Percentiles rank a stretch among this genome's conserved stretches.
These are phyloP conservation scores for Grallaria varia DNA, from an alignment of 2,113 vertebrate genomes.

Conservation along the genomic window DNA sequence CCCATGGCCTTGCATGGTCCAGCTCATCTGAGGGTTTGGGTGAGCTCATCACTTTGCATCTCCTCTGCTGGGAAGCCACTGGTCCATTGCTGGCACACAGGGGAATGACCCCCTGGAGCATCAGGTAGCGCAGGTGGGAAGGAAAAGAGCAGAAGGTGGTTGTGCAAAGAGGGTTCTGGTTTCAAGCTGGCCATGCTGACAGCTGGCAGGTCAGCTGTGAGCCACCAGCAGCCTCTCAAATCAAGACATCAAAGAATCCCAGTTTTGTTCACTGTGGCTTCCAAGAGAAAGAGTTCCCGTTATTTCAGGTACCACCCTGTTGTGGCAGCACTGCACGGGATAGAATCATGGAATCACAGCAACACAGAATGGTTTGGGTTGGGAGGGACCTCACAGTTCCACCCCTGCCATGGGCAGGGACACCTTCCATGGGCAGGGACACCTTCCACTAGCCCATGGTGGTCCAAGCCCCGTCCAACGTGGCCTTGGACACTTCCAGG, in stretches of 20 bases:
- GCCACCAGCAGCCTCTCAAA: background rate
- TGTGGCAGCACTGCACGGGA: background rate
- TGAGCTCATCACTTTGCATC: background rate
- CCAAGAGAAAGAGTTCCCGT: background rate
- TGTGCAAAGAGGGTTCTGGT: background rate
- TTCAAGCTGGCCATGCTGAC: background rate
- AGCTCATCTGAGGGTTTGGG: fast-evolving
- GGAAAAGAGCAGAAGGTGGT: background rate
- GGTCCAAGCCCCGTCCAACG: fast-evolving
- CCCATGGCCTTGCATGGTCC: background rate
- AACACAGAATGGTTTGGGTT: background rate
- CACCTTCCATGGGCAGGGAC: background rate
- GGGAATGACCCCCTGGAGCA: background rate
- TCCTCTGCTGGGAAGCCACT: background rate
- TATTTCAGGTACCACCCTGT: background rate
- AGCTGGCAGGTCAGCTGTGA: background rate
- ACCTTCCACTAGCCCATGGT: fast-evolving
- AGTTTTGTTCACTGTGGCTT: background rate
- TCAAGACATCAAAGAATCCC: background rate
- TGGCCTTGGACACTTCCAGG: background rate
- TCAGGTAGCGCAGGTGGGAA: background rate
- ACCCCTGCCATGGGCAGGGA: background rate
- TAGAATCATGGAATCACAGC: background rate
- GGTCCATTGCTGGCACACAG: background rate
- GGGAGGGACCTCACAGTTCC: background rate